Evolutionary conservation across 2,113 vertebrate genomes (phyloP), one percentile per base, ranked within the genome.

Genomic region (Brachyhypopomus occidentalis): DNA sequence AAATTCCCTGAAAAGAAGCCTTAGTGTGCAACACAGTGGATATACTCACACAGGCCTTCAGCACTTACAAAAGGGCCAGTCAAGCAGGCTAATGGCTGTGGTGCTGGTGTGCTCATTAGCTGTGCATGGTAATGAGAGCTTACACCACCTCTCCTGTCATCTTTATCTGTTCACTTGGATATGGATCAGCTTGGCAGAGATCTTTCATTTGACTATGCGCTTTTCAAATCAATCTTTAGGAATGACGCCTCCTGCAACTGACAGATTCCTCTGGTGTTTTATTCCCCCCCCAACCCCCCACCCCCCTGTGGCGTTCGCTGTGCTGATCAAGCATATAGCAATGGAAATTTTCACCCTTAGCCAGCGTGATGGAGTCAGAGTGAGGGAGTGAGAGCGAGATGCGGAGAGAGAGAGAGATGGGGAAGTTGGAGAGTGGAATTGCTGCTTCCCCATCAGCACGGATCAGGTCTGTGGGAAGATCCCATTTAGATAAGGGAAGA

Each of bases 21-120:
- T 77, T 80, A 16, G 38, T 77, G 19, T 71, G 55, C 45, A 72
- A 76, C 36, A 77, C 63, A 48, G 59, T 79, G 59, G 77, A 84
- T 80, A 41, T 81, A 67, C 55, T 78, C 59, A 80, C 55, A 55
- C 79, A 72, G 60, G 82, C 60, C 72, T 83, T 71, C 69, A 58
- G 77, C 82, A 14, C 82, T 89, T 87, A 81, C 87, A 90, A 88
- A 89, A 84, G 84, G 84, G 82, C 84, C 90, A 87, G 84, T 88
- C 75, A 85, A 83, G 86, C 87, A 91, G 88, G 87, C 84, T 90
- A 90, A 88, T 88, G 86, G 87, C 87, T 59, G 55, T 80, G 45
- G 41, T 60, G 75, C 80, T 83, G 80, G 73, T 56, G 48, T 86
- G 86, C 90, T 92, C 91, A 93, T 93, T 92, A 92, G 86, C 79